Conservation (phyloP, 2,888 invertebrate genomes). For the Stenolophus ochropezus region DNA sequence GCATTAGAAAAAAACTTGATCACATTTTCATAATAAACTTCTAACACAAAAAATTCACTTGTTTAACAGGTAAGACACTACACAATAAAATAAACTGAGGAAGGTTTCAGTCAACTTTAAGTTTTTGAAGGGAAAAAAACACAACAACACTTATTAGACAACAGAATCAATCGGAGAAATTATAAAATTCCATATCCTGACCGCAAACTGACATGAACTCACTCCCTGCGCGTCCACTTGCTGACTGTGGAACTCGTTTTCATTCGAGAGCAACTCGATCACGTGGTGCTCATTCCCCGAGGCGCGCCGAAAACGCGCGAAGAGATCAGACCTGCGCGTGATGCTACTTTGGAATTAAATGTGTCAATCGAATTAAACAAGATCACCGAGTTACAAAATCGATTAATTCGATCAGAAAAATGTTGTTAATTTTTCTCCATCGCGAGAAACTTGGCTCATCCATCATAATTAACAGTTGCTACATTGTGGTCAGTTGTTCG, state of each 20-base stretch:
- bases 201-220: constrained; percentile 4
- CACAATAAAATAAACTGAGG: constrained; percentile 12
- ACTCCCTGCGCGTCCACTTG: neutral
- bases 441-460: neutral
- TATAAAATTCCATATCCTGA: neutral
- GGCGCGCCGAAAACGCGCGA: neutral
- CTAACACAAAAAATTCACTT: constrained; percentile 25
- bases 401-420: constrained; percentile 35
- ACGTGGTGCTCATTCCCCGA: constrained; percentile 30
- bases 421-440: constrained; percentile 24
- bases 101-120: neutral
- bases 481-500: neutral
- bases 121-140: neutral
- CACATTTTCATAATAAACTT: constrained; percentile 25
- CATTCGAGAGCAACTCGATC: constrained; percentile 15
- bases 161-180: constrained; percentile 26
- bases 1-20: neutral
- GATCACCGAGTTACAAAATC: constrained; percentile 11
- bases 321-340: neutral
- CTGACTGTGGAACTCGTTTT: constrained; percentile 32
- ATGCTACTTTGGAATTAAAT: constrained; percentile 20
- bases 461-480: neutral
- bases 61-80: neutral
- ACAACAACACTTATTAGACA: constrained; percentile 19
- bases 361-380: constrained; percentile 43